These are phyloP conservation scores for Fabriciana adippe DNA, from an alignment of 2,888 invertebrate species.

Conservation along the genomic window DNA sequence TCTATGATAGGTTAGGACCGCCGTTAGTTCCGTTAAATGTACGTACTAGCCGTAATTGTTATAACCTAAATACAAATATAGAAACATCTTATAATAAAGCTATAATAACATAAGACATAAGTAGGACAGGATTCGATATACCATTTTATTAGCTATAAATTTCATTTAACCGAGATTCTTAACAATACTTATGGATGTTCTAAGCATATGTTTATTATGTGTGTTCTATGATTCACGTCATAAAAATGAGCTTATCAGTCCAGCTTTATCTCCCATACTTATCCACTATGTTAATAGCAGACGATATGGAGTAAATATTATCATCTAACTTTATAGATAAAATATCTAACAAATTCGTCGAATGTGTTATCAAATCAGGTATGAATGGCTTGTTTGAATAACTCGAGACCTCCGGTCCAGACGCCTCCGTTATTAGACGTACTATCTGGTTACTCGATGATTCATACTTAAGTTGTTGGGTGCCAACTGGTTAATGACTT, in stretches of 20 bases:
- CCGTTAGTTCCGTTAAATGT: constrained; percentile 64
- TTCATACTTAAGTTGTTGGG: constrained; percentile 52
- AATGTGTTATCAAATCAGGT: constrained; percentile 36
- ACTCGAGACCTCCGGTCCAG: constrained; percentile 43
- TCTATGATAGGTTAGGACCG: constrained; percentile 49
- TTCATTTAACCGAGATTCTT: too few relatives aligned
- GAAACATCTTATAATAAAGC: too few relatives aligned
- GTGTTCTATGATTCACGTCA: too few relatives aligned
- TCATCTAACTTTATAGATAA: constrained; percentile 15
- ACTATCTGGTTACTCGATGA: constrained; percentile 50
- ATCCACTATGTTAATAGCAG: background rate
- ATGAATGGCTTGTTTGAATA: constrained; percentile 41
- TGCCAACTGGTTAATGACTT: constrained; percentile 45
- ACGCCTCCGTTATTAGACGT: constrained; percentile 45
- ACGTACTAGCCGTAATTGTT: constrained; percentile 19
- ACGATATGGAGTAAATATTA: background rate
- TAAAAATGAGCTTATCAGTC: background rate
- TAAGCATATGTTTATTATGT: background rate
- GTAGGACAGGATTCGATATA: too few relatives aligned
- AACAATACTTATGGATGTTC: background rate
- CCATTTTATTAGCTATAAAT: too few relatives aligned
- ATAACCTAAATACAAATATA: background rate
- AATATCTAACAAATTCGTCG: constrained; percentile 5
- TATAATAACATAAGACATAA: too few relatives aligned
- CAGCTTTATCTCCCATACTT: too few relatives aligned